Evolutionary conservation across 2,888 invertebrate genomes (phyloP).

Genomic region (Lamproptera curius): DNA sequence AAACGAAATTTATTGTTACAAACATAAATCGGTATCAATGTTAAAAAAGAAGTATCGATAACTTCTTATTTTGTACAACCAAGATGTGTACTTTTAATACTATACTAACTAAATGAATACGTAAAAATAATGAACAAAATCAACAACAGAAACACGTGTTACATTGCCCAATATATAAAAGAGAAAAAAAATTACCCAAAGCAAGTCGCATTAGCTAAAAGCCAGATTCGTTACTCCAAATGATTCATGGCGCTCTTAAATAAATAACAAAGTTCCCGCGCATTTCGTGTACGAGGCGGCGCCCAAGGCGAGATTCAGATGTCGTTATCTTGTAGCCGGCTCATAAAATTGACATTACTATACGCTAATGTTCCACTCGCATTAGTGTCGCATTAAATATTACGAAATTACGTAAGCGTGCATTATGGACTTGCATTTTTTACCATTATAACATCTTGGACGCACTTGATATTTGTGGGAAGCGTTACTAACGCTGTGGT

Average conservation of each 20-base stretch:
- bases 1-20: too few species aligned
- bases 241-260: slow-evolving; percentile 17
- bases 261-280: slow-evolving; percentile 20
- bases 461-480: background rate
- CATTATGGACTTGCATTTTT: slow-evolving; percentile 33
- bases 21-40: too few species aligned
- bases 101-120: too few species aligned
- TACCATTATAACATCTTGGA: slow-evolving; percentile 12
- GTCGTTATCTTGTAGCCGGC: slow-evolving; percentile 50
- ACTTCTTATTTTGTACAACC: too few species aligned
- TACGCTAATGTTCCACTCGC: slow-evolving; percentile 60
- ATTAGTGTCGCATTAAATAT: slow-evolving; percentile 67
- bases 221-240: slow-evolving; percentile 15
- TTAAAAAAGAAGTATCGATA: too few species aligned
- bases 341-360: slow-evolving; percentile 67
- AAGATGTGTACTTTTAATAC: too few species aligned
- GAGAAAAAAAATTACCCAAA: slow-evolving; percentile 6
- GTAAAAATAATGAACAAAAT: too few species aligned
- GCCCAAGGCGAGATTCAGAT: slow-evolving; percentile 41
- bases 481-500: background rate
- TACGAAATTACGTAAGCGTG: slow-evolving; percentile 51
- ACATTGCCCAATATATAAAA: slow-evolving; percentile 4
- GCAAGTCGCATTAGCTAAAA: slow-evolving; percentile 11
- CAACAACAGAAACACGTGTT: too few species aligned
- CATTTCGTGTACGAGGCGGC: slow-evolving; percentile 21